Conservation (phyloP, 2,113 vertebrate genomes). For the Equus quagga region DNA sequence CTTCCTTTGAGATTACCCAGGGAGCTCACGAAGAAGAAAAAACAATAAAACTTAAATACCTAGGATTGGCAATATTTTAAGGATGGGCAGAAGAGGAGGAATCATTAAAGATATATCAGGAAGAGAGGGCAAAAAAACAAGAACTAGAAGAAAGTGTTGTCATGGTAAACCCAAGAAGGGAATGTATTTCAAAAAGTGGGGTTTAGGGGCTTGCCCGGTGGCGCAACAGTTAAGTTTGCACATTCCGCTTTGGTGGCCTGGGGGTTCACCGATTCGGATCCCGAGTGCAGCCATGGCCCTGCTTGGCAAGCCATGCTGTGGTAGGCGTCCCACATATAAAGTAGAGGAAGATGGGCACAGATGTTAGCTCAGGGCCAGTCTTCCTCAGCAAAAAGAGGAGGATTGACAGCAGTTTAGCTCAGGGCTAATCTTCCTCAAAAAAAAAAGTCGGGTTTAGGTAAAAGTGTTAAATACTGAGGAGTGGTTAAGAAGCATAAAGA, state of each 20-base stretch:
- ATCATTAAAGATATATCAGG: not conserved
- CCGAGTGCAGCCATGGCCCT: no score
- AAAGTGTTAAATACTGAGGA: conserved; percentile 40
- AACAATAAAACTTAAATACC: not conserved
- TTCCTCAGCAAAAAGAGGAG: no score
- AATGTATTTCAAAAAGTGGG: conserved; percentile 26
- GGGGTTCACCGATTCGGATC: no score
- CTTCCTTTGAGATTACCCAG: not conserved
- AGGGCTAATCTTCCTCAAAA: no score
- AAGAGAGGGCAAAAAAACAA: not conserved
- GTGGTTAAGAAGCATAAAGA: not conserved
- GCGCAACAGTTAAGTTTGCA: no score
- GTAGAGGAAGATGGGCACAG: no score
- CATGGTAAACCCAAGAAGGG: not conserved
- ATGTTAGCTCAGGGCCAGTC: no score
- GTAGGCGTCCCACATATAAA: no score
- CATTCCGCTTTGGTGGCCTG: no score
- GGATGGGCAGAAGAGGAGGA: not conserved
- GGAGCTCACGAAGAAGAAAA: not conserved
- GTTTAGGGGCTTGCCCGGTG: not conserved
- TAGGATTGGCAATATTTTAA: conserved; percentile 44
- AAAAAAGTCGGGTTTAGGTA: not conserved
- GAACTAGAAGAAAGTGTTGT: not conserved
- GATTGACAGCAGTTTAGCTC: no score
- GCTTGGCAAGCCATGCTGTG: no score